Conservation (phyloP, 1,140 invertebrate species). For the Plectrocnemia conspersa region DNA sequence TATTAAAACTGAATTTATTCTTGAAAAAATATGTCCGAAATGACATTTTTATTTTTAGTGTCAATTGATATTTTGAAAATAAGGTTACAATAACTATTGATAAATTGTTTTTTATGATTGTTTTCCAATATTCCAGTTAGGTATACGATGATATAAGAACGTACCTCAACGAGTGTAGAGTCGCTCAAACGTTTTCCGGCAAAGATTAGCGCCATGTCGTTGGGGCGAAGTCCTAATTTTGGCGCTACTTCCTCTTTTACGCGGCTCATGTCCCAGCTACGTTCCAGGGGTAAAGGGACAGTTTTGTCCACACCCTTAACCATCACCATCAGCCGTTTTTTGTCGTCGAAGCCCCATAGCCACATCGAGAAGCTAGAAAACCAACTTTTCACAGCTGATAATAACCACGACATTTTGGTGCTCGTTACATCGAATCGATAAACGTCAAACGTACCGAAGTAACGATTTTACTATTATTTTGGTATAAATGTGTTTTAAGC, state of each 20-base stretch:
- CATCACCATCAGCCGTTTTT: conserved; percentile 1
- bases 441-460: too few species aligned
- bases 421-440: too few species aligned
- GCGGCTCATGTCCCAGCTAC: conserved; percentile 70
- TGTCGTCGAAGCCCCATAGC: not conserved
- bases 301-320: conserved; percentile 62
- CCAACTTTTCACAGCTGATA: too few species aligned
- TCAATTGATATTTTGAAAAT: not conserved
- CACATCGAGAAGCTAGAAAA: too few species aligned
- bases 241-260: conserved; percentile 70
- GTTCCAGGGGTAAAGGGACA: conserved; percentile 64
- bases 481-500: too few species aligned
- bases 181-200: conserved; percentile 78
- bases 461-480: too few species aligned
- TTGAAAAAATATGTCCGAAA: not conserved
- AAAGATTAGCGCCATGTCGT: conserved; percentile 79
- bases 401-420: too few species aligned
- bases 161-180: conserved; percentile 65
- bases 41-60: too few species aligned
- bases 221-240: conserved; percentile 60
- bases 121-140: too few species aligned
- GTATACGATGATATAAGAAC: too few species aligned
- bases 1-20: not conserved
- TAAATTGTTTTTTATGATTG: too few species aligned
- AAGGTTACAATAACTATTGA: conserved; percentile 10